These are phyloP conservation scores for Lasioglossum oenotherae DNA, from an alignment of 2,888 invertebrate species.

Conservation along the genomic window DNA sequence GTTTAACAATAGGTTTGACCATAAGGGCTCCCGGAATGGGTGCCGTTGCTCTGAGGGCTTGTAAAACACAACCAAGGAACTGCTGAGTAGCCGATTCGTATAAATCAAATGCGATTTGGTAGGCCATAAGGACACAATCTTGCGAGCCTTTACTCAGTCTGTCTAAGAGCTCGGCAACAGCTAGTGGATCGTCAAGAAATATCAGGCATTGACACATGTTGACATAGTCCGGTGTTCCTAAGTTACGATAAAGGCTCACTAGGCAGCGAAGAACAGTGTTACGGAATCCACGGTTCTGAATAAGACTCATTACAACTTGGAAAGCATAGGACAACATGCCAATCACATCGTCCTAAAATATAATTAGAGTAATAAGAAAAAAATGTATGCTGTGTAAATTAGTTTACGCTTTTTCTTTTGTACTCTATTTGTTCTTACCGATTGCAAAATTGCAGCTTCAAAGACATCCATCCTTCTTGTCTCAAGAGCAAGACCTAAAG, in stretches of 20 bases:
- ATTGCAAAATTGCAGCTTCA: conserved; percentile 94
- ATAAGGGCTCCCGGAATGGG: conserved; percentile 92
- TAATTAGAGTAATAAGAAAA: conserved; percentile 18
- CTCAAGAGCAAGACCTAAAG: conserved; percentile 97
- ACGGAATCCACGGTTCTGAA: conserved; percentile 97
- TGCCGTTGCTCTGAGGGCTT: conserved; percentile 92
- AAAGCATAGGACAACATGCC: conserved; percentile 98
- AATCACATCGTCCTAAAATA: conserved; percentile 90
- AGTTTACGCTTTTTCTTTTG: neutral
- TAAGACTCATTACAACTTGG: conserved; percentile 97
- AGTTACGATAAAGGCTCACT: conserved; percentile 94
- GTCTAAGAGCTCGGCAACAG: conserved; percentile 96
- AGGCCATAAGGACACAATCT: conserved; percentile 96
- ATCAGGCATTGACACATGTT: conserved; percentile 99
- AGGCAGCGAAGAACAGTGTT: conserved; percentile 95
- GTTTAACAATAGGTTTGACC: conserved; percentile 89
- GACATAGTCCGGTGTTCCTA: conserved; percentile 97
- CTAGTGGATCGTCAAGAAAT: conserved; percentile 96
- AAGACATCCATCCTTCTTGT: conserved; percentile 99
- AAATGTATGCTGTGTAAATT: neutral
- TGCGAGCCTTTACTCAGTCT: conserved; percentile 92
- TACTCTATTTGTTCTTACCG: conserved; percentile 83
- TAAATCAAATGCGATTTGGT: conserved; percentile 99
- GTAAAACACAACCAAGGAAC: conserved; percentile 94
- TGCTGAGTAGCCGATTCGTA: conserved; percentile 99